Percentiles rank a stretch among this genome's conserved stretches.
Conservation (phyloP, 2,113 vertebrate genomes). For the Amblyopsis rosae region DNA sequence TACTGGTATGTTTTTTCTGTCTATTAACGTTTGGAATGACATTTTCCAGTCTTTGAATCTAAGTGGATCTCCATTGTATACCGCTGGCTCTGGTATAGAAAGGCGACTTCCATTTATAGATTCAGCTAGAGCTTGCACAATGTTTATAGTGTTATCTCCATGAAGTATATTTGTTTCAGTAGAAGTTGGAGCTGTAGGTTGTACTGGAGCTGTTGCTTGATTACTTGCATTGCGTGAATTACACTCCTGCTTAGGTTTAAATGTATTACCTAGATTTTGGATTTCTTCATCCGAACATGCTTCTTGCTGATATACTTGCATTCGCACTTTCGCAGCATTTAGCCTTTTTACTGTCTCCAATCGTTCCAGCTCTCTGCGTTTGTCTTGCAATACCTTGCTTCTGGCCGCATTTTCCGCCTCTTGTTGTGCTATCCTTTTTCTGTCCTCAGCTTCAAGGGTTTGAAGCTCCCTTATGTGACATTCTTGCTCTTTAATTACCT, state of each 20-base stretch:
- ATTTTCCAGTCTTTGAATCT: slow-evolving; percentile 31
- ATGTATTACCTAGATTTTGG: neutral
- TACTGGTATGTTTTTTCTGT: slow-evolving; percentile 27
- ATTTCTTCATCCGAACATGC: slow-evolving; percentile 27
- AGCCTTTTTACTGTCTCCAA: slow-evolving; percentile 24
- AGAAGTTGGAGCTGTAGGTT: neutral
- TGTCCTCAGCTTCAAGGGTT: slow-evolving; percentile 29
- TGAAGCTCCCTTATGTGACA: slow-evolving; percentile 15
- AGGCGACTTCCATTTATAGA: slow-evolving; percentile 23
- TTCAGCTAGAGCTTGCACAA: slow-evolving; percentile 22
- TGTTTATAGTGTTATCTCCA: neutral
- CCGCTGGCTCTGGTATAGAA: slow-evolving; percentile 25
- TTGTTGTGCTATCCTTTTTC: slow-evolving; percentile 24
- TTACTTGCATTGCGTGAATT: neutral
- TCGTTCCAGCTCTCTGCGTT: slow-evolving; percentile 31
- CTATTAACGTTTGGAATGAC: slow-evolving; percentile 26
- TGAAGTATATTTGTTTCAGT: neutral
- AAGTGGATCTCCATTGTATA: slow-evolving; percentile 22
- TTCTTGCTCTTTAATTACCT: slow-evolving; percentile 30
- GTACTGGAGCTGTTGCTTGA: neutral
- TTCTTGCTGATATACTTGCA: slow-evolving; percentile 37
- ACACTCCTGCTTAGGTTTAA: slow-evolving; percentile 6
- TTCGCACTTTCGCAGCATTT: slow-evolving; percentile 21
- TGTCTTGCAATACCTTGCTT: slow-evolving; percentile 26
- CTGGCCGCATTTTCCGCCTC: slow-evolving; percentile 40